These are phyloP conservation scores for Timandra comae DNA, from an alignment of 2,888 invertebrate species.

Conservation along the genomic window DNA sequence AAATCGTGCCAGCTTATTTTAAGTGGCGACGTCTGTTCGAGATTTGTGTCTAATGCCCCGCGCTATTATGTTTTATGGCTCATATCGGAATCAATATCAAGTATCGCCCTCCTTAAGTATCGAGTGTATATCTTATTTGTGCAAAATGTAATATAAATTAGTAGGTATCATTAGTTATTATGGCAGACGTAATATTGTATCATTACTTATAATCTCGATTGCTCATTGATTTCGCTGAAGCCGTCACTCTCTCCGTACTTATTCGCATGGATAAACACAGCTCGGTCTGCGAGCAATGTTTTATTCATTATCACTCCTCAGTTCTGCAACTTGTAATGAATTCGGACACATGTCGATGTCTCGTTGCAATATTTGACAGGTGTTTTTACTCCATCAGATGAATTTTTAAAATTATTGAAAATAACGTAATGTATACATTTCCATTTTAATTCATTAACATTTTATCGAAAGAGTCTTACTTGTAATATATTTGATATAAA, in stretches of 20 bases:
- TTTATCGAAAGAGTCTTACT: too few species aligned
- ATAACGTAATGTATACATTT: too few species aligned
- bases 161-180: too few species aligned
- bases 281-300: conserved; percentile 25
- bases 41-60: conserved; percentile 60
- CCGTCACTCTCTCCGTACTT: conserved; percentile 45
- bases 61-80: conserved; percentile 48
- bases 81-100: conserved; percentile 42
- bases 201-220: conserved; percentile 13
- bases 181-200: too few species aligned
- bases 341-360: conserved; percentile 20
- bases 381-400: too few species aligned
- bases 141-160: too few species aligned
- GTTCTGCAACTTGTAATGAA: conserved; percentile 27
- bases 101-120: neutral
- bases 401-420: too few species aligned
- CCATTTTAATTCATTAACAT: too few species aligned
- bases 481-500: too few species aligned
- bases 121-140: neutral
- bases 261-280: conserved; percentile 40
- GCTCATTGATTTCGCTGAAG: conserved; percentile 50
- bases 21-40: conserved; percentile 69
- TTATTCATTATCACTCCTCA: conserved; percentile 35
- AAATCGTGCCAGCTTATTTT: conserved; percentile 74
- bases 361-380: conserved; percentile 15